Evolutionary conservation across 2,113 vertebrate genomes (phyloP).

Genomic region (Dicerorhinus sumatrensis): DNA sequence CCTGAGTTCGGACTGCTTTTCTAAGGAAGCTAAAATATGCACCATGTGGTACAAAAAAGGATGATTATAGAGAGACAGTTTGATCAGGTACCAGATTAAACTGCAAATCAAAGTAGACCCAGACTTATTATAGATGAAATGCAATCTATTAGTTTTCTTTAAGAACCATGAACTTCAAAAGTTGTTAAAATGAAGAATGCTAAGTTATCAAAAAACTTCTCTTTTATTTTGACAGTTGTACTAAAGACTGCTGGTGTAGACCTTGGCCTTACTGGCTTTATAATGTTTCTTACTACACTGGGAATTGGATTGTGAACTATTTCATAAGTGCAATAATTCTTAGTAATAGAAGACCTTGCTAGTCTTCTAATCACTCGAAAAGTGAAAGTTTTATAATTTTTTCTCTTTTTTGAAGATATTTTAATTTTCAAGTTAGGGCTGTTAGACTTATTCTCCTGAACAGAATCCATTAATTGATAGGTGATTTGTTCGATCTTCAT

Average conservation of each 20-base stretch:
- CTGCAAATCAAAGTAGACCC: constrained; percentile 19
- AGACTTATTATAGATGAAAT: constrained; percentile 18
- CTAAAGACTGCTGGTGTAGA: not conserved
- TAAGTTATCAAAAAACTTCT: not conserved
- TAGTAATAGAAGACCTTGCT: not conserved
- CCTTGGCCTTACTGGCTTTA: not conserved
- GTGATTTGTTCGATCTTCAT: constrained; percentile 13
- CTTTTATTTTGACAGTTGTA: not conserved
- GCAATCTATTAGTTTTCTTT: not conserved
- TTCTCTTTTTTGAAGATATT: not conserved
- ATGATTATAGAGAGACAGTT: not conserved
- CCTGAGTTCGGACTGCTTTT: constrained; percentile 40
- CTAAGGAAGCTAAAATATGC: constrained; percentile 15
- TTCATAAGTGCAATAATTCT: not conserved
- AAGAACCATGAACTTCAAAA: not conserved
- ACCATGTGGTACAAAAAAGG: not conserved
- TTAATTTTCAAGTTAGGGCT: constrained; percentile 33
- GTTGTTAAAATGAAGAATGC: constrained; percentile 34
- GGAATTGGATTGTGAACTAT: constrained; percentile 13
- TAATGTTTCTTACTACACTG: constrained; percentile 23
- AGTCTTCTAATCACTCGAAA: not conserved
- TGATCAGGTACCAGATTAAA: constrained; percentile 27
- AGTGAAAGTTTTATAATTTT: not conserved
- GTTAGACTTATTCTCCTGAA: not conserved
- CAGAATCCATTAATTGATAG: not conserved